Base-by-base conservation (phyloP, 2,797 vertebrate genomes). In the Chaetodon trifasciatus region DNA sequence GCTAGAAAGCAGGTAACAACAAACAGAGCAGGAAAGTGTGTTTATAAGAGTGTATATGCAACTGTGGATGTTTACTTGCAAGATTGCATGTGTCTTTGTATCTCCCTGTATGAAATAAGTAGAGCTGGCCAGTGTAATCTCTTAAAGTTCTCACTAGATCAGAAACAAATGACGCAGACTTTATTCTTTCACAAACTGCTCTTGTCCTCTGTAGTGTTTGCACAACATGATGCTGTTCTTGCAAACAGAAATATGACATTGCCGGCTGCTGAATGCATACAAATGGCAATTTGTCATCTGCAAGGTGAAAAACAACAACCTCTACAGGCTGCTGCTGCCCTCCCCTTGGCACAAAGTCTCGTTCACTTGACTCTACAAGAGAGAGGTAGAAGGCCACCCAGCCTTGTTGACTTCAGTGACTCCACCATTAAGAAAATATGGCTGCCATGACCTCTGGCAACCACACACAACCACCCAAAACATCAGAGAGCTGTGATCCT, bases 401-500 rank as follows among this genome's bases (percentile, higher is more conserved):
- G 84, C 86, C 93, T 94, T 85, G 92, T 93, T 94, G 94, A 95
- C 94, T 93, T 78, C 62, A 19, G 75, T 94, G 92, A 94, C 93
- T 94, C 84, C 8, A 17, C 89, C 89, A 90, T 95, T 92, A 94
- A 94, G 75, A 80, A 82, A 92, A 94, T 91, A 92, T 89, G 92
- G 90, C 90, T 75, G 88, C 91, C 61, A 37, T 93, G 94, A 95
- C 94, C 95, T 90, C 85, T 83, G 74, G 77, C 57, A 84, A 71
- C 81, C 53, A 66, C 81, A 78, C 86, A 70, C 87, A 81, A 72
- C 68, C 81, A 63, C 81, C 83, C 77, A 53, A 86, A 91, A 91
- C 94, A 92, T 94, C 92, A 93, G 83, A 92, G 87, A 83, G 78
- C 73, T 23, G 66, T 66, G 76, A 76, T 62, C 79, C 76, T 74